Evolutionary conservation across 2,888 invertebrate genomes (phyloP), one percentile per base, ranked within the genome.

Genomic region (Seira musarum): DNA sequence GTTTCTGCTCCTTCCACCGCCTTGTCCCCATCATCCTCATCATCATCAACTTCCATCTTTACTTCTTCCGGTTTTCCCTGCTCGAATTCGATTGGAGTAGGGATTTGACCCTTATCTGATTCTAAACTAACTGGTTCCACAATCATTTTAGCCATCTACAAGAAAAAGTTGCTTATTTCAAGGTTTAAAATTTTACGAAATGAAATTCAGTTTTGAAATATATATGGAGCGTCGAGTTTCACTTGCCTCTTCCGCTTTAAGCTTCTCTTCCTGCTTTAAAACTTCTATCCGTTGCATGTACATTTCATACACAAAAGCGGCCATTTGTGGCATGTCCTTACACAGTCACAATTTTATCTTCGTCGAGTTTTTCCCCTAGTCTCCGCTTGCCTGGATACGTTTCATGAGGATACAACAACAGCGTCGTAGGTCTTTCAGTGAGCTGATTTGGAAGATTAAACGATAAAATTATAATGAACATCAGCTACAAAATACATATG

Each of bases 261-360:
- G 21, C 24, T 65, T 60, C 21, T 80, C 74, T 24, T 82, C 82
- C 49, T 72, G 25, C 15, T 76, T 72, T 10, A 80, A 6, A 57
- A 90, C 90, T 77, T 93, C 92, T 71, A 96, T 92, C 87, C 93
- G 92, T 70, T 93, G 91, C 88, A 94, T 92, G 89, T 99, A 99
- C 90, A 96, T 93, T 87, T 97, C 94, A 89, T 95, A 97, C 0
- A 99, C 98, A 90, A 95, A 97, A 88, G 95, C 93, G 0, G 97
- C 96, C 95, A 98, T 97, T 88, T 97, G 95, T 0, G 96, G 93
- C 95, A 99, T 98, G 89, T 96, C 95, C 82, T 93, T 90, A 19
- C n/a, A 95, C 92, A 57, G 93, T 90, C 87, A 95, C 90, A 3
- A 92, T 90, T 25, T 30, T 30, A 8, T 30, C 30, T 30, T 84